Base-by-base conservation (phyloP, 1,140 invertebrate species). In the Eupristina koningsbergeri region DNA sequence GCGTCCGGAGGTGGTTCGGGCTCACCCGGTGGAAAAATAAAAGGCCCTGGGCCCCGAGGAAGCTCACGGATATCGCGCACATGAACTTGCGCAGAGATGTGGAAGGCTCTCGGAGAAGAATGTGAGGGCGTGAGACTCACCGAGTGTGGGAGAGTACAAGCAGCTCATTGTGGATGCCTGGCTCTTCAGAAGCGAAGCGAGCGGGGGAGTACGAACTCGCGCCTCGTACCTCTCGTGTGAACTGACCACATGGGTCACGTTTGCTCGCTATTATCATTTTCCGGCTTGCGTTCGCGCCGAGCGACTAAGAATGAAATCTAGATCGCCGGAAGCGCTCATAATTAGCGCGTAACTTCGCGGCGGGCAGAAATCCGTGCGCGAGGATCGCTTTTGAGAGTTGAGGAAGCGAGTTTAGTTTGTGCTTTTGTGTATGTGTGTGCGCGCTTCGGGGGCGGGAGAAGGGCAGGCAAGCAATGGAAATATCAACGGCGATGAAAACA, bases 171-270 rank as follows among this genome's bases (percentile, higher is more conserved):
- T 92, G 86, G 89, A 89, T 89, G 45, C 11, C 67, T 83, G 86
- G 74, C 75, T 79, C 81, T 78, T 69, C 81, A 19, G 64, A 58
- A 58, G 53, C 53, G 26, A 58, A 34, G 64, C 36, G 34, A 71
- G 19, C 9, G 36, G 41, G 36, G 0, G 53, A 41, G 74, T 8
- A 7, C 80, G 84, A 61, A 83, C 85, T 85, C 85, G 87, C 88
- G 87, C 87, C 80, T 83, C 78, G 84, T 88, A 88, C 90, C 89
- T 90, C 88, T 92, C 92, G 92, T 93, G 92, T 93, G 92, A 93
- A 93, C 92, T 93, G 92, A 93, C 92, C 92, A 93, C 76, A 92
- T 90, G 91, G 92, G 91, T 93, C 92, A 93, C 91, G 91, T 92
- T 91, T 64, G 41, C 84, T 81, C 90, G n/a, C 89, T 93, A 93